phyloP scores from a whole-genome alignment of 1,140 invertebrate genomes.

The Popillia japonica region DNA sequence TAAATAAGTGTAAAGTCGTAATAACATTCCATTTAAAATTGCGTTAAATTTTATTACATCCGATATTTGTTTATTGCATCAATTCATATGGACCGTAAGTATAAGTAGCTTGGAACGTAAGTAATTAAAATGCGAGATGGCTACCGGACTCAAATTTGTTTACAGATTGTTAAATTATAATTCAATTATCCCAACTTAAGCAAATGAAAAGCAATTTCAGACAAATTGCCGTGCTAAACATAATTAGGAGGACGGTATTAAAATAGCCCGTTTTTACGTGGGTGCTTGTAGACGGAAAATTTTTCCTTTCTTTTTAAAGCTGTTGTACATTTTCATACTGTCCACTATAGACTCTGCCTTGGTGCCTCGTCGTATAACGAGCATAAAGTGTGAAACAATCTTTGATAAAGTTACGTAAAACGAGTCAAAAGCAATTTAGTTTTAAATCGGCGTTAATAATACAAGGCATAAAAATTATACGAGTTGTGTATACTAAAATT shows the following conservation, averaged over 20 bases:
- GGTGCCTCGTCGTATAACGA: neutral
- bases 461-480: conserved; percentile 29
- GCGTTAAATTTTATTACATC: no score
- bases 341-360: neutral
- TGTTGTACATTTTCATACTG: neutral
- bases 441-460: conserved; percentile 15
- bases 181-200: neutral
- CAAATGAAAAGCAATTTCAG: neutral
- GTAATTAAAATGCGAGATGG: neutral
- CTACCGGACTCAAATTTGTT: neutral
- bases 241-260: conserved; percentile 11
- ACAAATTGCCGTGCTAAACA: neutral
- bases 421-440: neutral
- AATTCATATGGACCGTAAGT: no score
- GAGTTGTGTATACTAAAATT: neutral
- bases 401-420: neutral
- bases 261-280: neutral
- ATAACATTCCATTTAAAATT: no score
- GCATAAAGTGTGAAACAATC: neutral
- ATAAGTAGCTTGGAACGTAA: neutral
- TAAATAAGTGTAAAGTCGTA: no score
- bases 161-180: conserved; percentile 6
- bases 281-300: neutral
- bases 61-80: no score
- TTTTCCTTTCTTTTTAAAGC: neutral